A percentile compares a stretch with the other conserved stretches of the same genome.
These are phyloP conservation scores for Drosophila tropicalis DNA, from an alignment of 1,140 invertebrate species.

Conservation along the genomic window DNA sequence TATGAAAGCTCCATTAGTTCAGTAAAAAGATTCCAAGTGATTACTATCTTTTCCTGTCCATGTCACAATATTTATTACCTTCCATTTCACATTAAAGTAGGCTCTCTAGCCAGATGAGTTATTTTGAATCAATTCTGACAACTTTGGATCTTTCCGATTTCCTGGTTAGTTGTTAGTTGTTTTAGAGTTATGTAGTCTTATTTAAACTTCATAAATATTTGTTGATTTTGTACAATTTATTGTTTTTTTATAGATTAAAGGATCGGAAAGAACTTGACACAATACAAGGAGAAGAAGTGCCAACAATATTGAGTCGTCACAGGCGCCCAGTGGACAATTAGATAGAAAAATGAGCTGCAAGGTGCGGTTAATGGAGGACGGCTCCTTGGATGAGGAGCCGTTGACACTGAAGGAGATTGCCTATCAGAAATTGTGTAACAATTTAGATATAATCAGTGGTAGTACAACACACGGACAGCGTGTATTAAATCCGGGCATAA, in stretches of 20 bases:
- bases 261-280: no score
- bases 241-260: neutral
- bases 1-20: no score
- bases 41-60: no score
- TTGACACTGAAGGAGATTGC: slow-evolving; percentile 86
- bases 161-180: no score
- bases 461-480: slow-evolving; percentile 45
- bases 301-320: slow-evolving; percentile 35
- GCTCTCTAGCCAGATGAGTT: no score
- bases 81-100: no score
- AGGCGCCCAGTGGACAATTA: slow-evolving; percentile 6
- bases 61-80: no score
- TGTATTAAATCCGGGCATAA: slow-evolving; percentile 59
- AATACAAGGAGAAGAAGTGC: neutral
- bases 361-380: slow-evolving; percentile 82
- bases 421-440: slow-evolving; percentile 86
- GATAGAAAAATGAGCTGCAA: slow-evolving; percentile 79
- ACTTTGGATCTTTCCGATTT: no score
- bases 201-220: neutral
- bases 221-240: neutral
- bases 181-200: no score
- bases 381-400: slow-evolving; percentile 77
- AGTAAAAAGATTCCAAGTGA: no score
- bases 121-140: no score
- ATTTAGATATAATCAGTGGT: slow-evolving; percentile 86